Percentiles rank a stretch among this genome's conserved stretches.
These are phyloP conservation scores for Drosophila sturtevanti DNA, from an alignment of 1,140 invertebrate species.

Conservation along the genomic window DNA sequence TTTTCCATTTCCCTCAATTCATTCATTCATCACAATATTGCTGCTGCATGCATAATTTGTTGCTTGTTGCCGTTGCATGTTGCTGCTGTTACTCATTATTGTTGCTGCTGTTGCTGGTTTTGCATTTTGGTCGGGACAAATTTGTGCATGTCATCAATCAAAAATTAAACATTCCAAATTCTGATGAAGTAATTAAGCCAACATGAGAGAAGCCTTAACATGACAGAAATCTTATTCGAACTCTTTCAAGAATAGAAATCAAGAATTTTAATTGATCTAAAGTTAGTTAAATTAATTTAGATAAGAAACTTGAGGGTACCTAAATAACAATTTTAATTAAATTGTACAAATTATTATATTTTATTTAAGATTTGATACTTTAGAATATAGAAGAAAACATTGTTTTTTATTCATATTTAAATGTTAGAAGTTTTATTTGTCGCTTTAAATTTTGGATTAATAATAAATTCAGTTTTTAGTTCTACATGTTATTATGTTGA, in stretches of 20 bases:
- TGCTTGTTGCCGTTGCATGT: slow-evolving; percentile 7
- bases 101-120: slow-evolving; percentile 28
- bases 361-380: too few relatives aligned
- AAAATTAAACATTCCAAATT: slow-evolving; percentile 56
- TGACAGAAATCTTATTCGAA: slow-evolving; percentile 32
- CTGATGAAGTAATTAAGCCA: slow-evolving; percentile 66
- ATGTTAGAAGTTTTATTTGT: too few relatives aligned
- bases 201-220: slow-evolving; percentile 47
- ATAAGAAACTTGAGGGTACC: too few relatives aligned
- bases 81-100: background rate
- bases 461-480: too few relatives aligned
- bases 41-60: slow-evolving; percentile 32
- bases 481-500: too few relatives aligned
- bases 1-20: slow-evolving; percentile 32
- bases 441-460: too few relatives aligned
- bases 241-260: background rate
- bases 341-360: too few relatives aligned
- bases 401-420: too few relatives aligned
- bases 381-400: too few relatives aligned
- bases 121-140: slow-evolving; percentile 68
- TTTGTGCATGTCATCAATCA: slow-evolving; percentile 75
- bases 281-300: background rate
- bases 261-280: background rate
- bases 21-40: slow-evolving; percentile 52
- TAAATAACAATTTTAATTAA: too few relatives aligned